Base-by-base conservation (phyloP, 2,888 invertebrate species). In the Malacosoma neustria region DNA sequence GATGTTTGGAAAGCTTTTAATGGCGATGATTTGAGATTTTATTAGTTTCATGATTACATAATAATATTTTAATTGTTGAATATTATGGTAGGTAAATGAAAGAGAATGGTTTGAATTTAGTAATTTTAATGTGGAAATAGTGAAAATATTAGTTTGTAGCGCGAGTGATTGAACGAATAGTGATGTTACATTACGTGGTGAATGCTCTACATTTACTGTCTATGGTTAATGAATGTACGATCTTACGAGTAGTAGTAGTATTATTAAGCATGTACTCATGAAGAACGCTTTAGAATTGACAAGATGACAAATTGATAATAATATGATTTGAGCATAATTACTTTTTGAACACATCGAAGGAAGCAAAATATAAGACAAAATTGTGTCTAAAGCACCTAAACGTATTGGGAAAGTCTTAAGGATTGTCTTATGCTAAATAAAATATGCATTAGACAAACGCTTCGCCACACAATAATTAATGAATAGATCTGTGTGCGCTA, bases 311-410 rank as follows among this genome's bases (percentile, higher is more conserved):
- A 22, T 32, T 13, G 12, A 14, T 13, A 14, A n/a, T 54, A 51
- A 61, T 56, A 61, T 61, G 57, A 60, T 51, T 77, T 81, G 80
- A 80, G 79, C 80, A 77, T 68, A 72, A 70, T 73, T 70, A 71
- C 65, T 61, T 61, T 22, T 69, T 75, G 80, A 81, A 80, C 79
- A 80, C 79, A 80, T 75, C 52, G 61, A 73, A 72, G 76, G 75
- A 77, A 80, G 77, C 73, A 64, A 76, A 57, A 54, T 50, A 57
- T 59, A 45, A 54, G 48, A 48, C 49, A 59, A 55, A 52, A 47
- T 55, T 41, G n/a, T 29, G 11, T 42, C 41, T 40, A 48, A 72
- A 69, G 68, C 64, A 64, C 61, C 63, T 61, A 57, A 39, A 51
- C 49, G 44, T 45, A 46, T 46, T 48, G 48, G 47, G 48, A 47